Conservation (phyloP, 2,888 invertebrate genomes). For the Rutpela maculata region DNA sequence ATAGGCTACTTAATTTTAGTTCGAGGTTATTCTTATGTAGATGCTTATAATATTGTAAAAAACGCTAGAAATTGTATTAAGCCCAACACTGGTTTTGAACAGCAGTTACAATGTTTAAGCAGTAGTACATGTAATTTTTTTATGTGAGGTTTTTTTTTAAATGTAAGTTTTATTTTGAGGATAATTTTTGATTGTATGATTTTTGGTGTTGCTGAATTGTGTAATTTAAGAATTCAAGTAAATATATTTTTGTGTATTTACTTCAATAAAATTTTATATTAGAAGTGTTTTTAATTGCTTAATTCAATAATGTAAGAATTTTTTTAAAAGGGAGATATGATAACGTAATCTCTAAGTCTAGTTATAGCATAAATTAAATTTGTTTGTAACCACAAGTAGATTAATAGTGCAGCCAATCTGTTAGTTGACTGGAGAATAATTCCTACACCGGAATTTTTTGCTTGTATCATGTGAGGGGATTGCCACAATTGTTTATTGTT, state of each 20-base stretch:
- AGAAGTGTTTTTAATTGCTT: conserved; percentile 3
- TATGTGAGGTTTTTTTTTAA: conserved; percentile 25
- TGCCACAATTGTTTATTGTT: too few relatives aligned
- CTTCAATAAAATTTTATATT: conserved; percentile 52
- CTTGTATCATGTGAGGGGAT: too few relatives aligned
- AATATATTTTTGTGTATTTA: conserved; percentile 53
- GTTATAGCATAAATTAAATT: not conserved
- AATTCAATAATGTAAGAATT: not conserved
- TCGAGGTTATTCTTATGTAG: conserved; percentile 76
- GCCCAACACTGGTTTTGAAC: conserved; percentile 89
- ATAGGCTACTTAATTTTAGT: conserved; percentile 88
- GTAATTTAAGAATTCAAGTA: conserved; percentile 37
- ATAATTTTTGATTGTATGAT: conserved; percentile 37
- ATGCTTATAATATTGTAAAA: conserved; percentile 83
- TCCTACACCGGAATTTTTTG: too few relatives aligned
- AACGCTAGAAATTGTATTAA: conserved; percentile 80
- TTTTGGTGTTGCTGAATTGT: conserved; percentile 40
- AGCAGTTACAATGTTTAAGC: conserved; percentile 76
- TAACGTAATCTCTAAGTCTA: not conserved
- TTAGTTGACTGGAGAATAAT: too few relatives aligned
- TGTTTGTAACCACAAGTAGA: not conserved
- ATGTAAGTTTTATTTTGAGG: conserved; percentile 8
- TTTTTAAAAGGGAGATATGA: not conserved
- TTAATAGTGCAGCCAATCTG: too few relatives aligned
- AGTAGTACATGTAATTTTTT: conserved; percentile 31